phyloP scores from a whole-genome alignment of 2,797 vertebrate species.

The Myioborus melanocephalus region DNA sequence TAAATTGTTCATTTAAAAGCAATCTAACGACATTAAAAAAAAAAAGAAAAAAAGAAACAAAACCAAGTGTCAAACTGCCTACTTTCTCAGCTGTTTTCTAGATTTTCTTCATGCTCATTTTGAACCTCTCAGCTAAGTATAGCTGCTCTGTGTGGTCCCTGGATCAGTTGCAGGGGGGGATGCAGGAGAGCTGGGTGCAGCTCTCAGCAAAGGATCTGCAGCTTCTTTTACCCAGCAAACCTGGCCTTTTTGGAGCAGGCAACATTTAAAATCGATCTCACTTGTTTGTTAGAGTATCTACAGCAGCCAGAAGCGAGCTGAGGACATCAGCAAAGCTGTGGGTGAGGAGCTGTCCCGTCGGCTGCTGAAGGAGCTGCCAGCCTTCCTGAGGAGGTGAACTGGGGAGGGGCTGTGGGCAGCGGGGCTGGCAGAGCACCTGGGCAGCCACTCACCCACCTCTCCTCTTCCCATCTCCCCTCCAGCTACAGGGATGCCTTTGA shows the following conservation, averaged over 20 bases:
- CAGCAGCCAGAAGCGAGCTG: conserved; percentile 48
- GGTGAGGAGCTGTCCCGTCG: conserved; percentile 10
- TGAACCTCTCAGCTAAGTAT: not conserved
- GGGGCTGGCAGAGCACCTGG: not conserved
- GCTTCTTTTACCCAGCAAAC: not conserved
- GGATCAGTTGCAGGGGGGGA: rapidly evolving
- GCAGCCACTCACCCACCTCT: not conserved
- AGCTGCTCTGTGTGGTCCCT: not conserved
- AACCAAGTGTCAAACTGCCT: not conserved
- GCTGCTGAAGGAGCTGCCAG: conserved; percentile 50
- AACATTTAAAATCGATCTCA: not conserved
- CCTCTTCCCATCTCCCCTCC: not conserved
- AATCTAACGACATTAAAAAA: rapidly evolving
- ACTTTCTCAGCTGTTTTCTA: not conserved
- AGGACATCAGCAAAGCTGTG: conserved; percentile 41
- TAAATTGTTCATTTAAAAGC: not conserved
- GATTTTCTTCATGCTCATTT: not conserved
- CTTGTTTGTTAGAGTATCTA: conserved; percentile 62
- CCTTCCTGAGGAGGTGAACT: conserved; percentile 70
- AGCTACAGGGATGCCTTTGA: conserved; percentile 83
- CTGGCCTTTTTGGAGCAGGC: not conserved
- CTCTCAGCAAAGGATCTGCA: not conserved
- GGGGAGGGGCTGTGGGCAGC: not conserved
- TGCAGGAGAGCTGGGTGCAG: not conserved
- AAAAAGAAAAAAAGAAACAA: not conserved